Evolutionary conservation across 1,140 invertebrate genomes (phyloP), one percentile per base, ranked within the genome.

Genomic region (Neuroterus valhalla): DNA sequence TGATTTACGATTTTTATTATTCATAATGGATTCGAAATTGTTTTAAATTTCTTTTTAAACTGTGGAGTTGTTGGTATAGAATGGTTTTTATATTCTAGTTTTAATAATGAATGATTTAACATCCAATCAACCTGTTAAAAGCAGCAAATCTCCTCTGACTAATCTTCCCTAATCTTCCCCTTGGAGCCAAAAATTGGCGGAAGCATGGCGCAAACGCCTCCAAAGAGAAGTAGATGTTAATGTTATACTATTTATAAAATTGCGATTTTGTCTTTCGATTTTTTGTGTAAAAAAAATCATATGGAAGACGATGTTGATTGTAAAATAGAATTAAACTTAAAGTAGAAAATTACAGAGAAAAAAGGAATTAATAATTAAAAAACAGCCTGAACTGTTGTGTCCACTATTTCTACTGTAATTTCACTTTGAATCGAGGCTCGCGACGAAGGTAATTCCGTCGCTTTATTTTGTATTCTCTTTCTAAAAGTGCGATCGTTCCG

Each of bases 111-210:
- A 50, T 19, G n/a, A n/a, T 50, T 50, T 50, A 15, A 50, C 46
- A 50, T 50, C 19, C 21, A 62, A 62, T 48, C 52, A 14, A n/a
- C 26, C 26, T 38, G 31, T 38, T 38, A 38, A 38, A 38, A 38
- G 10, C 31, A 38, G n/a, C 68, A 48, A 52, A 69, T 72, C 75
- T 72, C 80, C 71, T 70, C 71, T 71, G 78, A 74, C 31, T 38
- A 31, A 75, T 79, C 74, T 80, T 81, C 75, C 48, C 78, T 83
- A 84, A 80, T 86, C 82, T 86, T 80, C 79, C 81, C 69, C 72
- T 68, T 75, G 74, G 76, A 81, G 79, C 80, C 82, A 82, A 85
- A 74, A 76, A 80, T 82, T 78, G 78, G 73, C 69, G 72, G 66
- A 48, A 69, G 38, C 68, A 23, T 42, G 43, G 75, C 70, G 70